Evolutionary conservation across 2,797 vertebrate genomes (phyloP).

Genomic region (Cyclura pinguis): DNA sequence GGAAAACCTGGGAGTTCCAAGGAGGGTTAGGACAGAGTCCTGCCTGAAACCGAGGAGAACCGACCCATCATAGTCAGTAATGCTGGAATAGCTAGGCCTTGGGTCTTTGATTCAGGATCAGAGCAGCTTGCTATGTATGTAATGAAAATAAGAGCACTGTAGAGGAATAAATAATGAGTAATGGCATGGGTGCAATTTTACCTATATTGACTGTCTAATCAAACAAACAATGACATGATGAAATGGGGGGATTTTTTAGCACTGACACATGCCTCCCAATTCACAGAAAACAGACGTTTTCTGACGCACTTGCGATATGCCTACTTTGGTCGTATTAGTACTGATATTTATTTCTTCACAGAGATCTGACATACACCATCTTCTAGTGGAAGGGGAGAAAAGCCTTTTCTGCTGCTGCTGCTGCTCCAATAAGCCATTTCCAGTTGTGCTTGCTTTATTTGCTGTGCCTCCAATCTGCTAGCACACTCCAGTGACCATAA

Average conservation of each 20-base stretch:
- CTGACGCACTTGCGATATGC: background rate
- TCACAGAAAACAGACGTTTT: background rate
- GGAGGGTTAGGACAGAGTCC: too few relatives aligned
- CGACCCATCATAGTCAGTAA: too few relatives aligned
- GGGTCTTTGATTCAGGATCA: too few relatives aligned
- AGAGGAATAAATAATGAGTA: background rate
- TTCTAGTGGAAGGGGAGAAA: background rate
- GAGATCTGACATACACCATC: background rate
- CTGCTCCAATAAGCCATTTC: conserved; percentile 13
- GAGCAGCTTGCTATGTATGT: background rate
- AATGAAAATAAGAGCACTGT: background rate
- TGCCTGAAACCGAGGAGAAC: too few relatives aligned
- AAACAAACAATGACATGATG: background rate
- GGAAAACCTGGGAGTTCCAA: too few relatives aligned
- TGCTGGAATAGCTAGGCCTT: too few relatives aligned
- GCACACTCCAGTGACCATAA: conserved; percentile 43
- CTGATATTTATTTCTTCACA: background rate
- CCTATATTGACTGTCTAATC: background rate
- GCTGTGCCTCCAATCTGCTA: conserved; percentile 36
- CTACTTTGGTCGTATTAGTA: background rate
- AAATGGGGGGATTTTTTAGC: background rate
- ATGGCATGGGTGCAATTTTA: background rate
- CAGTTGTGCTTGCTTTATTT: conserved; percentile 23
- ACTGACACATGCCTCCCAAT: too few relatives aligned
- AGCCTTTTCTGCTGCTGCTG: background rate